Evolutionary conservation across 1,140 invertebrate genomes (phyloP).

Genomic region (Goniozus legneri): DNA sequence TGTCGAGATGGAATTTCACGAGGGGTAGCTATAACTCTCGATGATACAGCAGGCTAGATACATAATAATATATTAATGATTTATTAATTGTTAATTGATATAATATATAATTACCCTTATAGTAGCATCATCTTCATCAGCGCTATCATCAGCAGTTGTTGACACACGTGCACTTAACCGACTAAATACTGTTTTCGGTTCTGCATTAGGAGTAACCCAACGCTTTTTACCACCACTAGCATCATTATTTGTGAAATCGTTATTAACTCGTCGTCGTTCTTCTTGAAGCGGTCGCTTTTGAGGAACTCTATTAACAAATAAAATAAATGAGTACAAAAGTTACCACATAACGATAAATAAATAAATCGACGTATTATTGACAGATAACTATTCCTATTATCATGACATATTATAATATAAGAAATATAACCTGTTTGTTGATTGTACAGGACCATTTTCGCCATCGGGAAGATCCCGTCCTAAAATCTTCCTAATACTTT

Average conservation of each 20-base stretch:
- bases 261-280: slow-evolving; percentile 38
- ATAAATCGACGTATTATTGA: neutral
- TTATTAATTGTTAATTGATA: slow-evolving; percentile 2
- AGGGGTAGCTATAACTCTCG: slow-evolving; percentile 62
- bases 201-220: slow-evolving; percentile 38
- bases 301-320: slow-evolving; percentile 29
- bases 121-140: slow-evolving; percentile 50
- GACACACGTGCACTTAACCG: slow-evolving; percentile 48
- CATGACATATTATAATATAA: neutral
- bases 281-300: slow-evolving; percentile 46
- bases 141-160: slow-evolving; percentile 51
- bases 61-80: slow-evolving; percentile 4
- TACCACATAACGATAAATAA: too few relatives aligned
- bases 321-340: slow-evolving; percentile 8
- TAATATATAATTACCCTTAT: slow-evolving; percentile 35
- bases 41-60: slow-evolving; percentile 51
- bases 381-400: neutral
- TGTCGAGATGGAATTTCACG: slow-evolving; percentile 67
- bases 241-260: slow-evolving; percentile 48
- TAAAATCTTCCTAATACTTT: slow-evolving; percentile 51
- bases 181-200: slow-evolving; percentile 59
- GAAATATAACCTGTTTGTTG: slow-evolving; percentile 34
- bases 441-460: slow-evolving; percentile 42
- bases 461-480: slow-evolving; percentile 50
- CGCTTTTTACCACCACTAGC: slow-evolving; percentile 47